Conservation (phyloP, 2,797 vertebrate genomes). For the Aeoliscus strigatus region DNA sequence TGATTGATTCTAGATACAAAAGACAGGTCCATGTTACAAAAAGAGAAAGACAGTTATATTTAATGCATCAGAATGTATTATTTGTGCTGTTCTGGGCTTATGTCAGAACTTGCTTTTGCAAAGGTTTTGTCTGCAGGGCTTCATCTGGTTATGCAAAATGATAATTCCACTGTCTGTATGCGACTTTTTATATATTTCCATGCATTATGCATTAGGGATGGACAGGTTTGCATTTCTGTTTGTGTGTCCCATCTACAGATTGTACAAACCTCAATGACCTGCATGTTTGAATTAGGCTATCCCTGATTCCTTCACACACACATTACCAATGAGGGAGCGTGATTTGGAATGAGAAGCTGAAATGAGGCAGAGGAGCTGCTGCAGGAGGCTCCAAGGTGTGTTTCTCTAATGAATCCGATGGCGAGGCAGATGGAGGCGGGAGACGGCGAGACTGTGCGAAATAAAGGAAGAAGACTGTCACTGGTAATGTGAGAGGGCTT, state of each 20-base stretch:
- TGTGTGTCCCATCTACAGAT: not conserved
- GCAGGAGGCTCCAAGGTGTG: slow-evolving; percentile 12
- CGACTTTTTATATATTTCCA: not conserved
- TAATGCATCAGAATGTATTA: too few relatives aligned
- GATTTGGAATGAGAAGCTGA: slow-evolving; percentile 12
- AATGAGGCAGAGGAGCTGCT: slow-evolving; percentile 21
- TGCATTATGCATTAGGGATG: not conserved
- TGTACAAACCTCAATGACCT: slow-evolving; percentile 2
- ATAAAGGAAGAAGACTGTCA: slow-evolving; percentile 32
- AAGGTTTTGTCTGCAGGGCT: not conserved
- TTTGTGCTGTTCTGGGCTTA: too few relatives aligned
- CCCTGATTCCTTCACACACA: slow-evolving; percentile 1
- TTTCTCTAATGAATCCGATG: slow-evolving; percentile 28
- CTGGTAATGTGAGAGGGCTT: slow-evolving; percentile 27
- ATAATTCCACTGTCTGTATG: not conserved
- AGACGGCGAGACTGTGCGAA: slow-evolving; percentile 20
- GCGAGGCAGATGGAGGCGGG: slow-evolving; percentile 25
- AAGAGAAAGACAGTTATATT: too few relatives aligned
- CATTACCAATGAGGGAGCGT: not conserved
- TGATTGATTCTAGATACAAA: too few relatives aligned
- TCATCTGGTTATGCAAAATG: not conserved
- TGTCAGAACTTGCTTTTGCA: not conserved
- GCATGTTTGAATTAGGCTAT: not conserved
- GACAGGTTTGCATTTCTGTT: not conserved
- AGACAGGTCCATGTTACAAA: too few relatives aligned